A percentile compares a stretch with the other conserved stretches of the same genome.
Evolutionary conservation across 1,140 invertebrate genomes (phyloP).

Genomic region (Atta colombica): DNA sequence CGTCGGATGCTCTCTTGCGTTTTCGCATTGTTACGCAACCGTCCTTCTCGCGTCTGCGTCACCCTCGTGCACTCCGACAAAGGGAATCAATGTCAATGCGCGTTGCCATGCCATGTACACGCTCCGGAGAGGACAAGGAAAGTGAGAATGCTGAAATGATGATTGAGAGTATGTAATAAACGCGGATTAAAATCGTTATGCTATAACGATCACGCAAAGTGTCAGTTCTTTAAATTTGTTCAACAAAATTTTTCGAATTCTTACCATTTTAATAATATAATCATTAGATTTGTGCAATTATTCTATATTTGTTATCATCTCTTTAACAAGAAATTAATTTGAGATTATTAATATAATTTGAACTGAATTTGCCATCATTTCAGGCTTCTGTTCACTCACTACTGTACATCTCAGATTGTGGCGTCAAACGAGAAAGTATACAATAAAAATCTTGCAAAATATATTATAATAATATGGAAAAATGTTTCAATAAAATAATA

Average conservation of each 20-base stretch:
- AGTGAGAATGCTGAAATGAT: slow-evolving; percentile 34
- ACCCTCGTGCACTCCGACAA: slow-evolving; percentile 68
- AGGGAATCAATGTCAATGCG: slow-evolving; percentile 77
- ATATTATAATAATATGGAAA: too few species aligned
- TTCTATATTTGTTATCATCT: not conserved
- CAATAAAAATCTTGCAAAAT: too few species aligned
- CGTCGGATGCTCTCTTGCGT: slow-evolving; percentile 80
- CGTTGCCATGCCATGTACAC: not conserved
- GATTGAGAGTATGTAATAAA: slow-evolving; percentile 10
- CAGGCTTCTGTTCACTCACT: not conserved
- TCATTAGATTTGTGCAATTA: not conserved
- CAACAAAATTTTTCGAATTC: not conserved
- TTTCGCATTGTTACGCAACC: slow-evolving; percentile 83
- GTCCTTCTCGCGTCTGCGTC: slow-evolving; percentile 57
- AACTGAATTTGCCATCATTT: not conserved
- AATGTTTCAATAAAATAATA: too few species aligned
- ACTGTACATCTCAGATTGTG: too few species aligned
- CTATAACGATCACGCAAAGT: not conserved
- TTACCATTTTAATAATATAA: too few species aligned
- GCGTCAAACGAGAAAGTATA: too few species aligned
- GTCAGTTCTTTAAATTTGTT: not conserved
- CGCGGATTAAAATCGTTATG: not conserved
- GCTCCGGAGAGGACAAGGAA: not conserved
- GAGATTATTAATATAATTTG: not conserved
- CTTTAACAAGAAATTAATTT: not conserved